Conservation (phyloP, 2,797 vertebrate species). For the Labeo calbasu region DNA sequence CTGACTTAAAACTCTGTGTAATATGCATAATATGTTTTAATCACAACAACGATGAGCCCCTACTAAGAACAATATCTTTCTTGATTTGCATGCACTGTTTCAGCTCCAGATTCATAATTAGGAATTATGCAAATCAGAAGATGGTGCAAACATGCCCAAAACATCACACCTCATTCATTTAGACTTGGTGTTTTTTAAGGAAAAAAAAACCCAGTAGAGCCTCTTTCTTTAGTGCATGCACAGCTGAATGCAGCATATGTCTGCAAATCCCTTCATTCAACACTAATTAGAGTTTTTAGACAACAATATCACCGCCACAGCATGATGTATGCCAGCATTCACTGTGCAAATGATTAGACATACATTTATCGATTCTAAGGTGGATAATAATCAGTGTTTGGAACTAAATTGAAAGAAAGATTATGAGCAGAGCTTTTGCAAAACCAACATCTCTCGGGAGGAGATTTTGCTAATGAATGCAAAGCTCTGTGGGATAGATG, state of each 20-base stretch:
- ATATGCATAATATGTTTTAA: background rate
- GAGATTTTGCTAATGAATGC: constrained; percentile 31
- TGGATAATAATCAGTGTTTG: background rate
- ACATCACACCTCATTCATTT: constrained; percentile 16
- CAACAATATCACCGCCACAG: background rate
- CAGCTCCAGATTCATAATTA: background rate
- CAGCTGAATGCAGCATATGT: background rate
- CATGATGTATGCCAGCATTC: background rate
- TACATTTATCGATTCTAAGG: background rate
- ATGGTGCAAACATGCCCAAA: too few species aligned
- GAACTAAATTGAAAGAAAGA: background rate
- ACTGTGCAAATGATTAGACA: background rate
- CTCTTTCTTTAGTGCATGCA: background rate
- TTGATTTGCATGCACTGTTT: background rate
- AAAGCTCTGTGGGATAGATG: constrained; percentile 41
- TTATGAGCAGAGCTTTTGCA: constrained; percentile 17
- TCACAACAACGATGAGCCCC: background rate
- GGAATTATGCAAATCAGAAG: constrained; percentile 4
- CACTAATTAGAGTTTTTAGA: background rate
- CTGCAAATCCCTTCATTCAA: constrained; percentile 10
- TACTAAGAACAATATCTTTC: background rate
- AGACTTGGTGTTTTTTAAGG: too few species aligned
- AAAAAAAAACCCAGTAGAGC: too few species aligned
- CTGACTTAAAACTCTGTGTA: background rate
- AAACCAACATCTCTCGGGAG: background rate